phyloP scores from a whole-genome alignment of 2,797 vertebrate species.

The Spinibarbus caldwelli region DNA sequence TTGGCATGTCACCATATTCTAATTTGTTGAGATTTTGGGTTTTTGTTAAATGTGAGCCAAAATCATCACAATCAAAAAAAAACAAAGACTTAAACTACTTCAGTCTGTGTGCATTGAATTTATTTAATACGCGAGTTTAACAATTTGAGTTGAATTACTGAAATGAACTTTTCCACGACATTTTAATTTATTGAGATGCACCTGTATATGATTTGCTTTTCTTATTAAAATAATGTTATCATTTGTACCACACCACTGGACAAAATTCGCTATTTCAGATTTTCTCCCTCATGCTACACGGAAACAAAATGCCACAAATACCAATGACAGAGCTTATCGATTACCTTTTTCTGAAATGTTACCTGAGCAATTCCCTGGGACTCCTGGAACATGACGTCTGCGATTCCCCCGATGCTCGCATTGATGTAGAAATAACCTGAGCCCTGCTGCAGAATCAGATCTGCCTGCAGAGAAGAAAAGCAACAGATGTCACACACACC shows the following conservation, averaged over 20 bases:
- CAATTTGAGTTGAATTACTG: too few relatives aligned
- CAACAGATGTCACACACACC: neutral
- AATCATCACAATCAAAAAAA: too few relatives aligned
- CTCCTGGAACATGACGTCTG: conserved; percentile 83
- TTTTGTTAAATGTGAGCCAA: too few relatives aligned
- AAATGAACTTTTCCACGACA: too few relatives aligned
- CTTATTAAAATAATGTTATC: neutral
- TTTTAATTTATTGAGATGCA: too few relatives aligned
- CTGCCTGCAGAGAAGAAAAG: conserved; percentile 75
- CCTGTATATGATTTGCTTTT: neutral
- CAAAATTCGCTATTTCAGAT: neutral
- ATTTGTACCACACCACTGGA: neutral
- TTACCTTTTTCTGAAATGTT: conserved; percentile 60
- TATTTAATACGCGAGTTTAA: too few relatives aligned
- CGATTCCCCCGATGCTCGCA: conserved; percentile 78
- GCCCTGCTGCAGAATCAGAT: conserved; percentile 85
- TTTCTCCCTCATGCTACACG: neutral
- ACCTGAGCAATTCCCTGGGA: conserved; percentile 81
- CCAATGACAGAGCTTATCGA: neutral
- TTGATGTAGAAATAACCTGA: conserved; percentile 96
- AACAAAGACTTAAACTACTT: too few relatives aligned
- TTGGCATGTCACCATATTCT: too few relatives aligned
- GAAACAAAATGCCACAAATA: neutral
- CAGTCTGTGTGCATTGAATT: too few relatives aligned
- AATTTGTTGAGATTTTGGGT: too few relatives aligned